Percentiles rank a stretch among this genome's conserved stretches.
phyloP scores from a whole-genome alignment of 1,140 invertebrate genomes.

The Mercenaria mercenaria region DNA sequence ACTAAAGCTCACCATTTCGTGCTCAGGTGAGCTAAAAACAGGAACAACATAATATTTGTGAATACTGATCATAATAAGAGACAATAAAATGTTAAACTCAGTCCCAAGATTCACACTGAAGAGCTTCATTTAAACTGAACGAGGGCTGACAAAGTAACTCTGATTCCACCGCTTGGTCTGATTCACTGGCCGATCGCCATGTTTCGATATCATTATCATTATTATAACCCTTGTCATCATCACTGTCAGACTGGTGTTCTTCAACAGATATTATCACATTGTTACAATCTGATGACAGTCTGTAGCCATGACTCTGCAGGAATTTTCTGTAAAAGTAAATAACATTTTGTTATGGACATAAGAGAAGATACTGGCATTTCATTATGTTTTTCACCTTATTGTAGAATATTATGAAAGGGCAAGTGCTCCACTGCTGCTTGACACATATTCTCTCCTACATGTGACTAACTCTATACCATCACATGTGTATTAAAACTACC shows the following conservation, averaged over 20 bases:
- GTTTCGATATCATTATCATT: slow-evolving; percentile 12
- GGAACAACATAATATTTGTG: no score
- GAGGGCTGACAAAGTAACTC: background rate
- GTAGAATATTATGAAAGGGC: no score
- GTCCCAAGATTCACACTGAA: background rate
- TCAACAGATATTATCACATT: background rate
- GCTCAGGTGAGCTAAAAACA: no score
- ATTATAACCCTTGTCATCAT: slow-evolving; percentile 14
- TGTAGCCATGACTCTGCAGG: slow-evolving; percentile 13
- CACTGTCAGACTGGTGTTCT: background rate
- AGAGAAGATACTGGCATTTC: no score
- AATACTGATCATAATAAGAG: no score
- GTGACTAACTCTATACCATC: no score
- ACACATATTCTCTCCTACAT: no score
- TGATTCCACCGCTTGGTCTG: background rate
- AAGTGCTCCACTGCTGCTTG: no score
- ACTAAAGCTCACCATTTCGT: no score
- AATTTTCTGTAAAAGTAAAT: slow-evolving; percentile 2
- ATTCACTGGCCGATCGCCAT: background rate
- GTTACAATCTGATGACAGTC: background rate
- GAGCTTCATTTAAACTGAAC: background rate
- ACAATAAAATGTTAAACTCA: background rate
- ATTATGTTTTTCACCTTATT: no score
- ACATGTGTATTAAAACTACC: no score
- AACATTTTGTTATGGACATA: no score